Percentiles rank a stretch among this genome's conserved stretches.
These are phyloP conservation scores for Bicyclus anynana DNA, from an alignment of 1,140 invertebrate species.

Conservation along the genomic window DNA sequence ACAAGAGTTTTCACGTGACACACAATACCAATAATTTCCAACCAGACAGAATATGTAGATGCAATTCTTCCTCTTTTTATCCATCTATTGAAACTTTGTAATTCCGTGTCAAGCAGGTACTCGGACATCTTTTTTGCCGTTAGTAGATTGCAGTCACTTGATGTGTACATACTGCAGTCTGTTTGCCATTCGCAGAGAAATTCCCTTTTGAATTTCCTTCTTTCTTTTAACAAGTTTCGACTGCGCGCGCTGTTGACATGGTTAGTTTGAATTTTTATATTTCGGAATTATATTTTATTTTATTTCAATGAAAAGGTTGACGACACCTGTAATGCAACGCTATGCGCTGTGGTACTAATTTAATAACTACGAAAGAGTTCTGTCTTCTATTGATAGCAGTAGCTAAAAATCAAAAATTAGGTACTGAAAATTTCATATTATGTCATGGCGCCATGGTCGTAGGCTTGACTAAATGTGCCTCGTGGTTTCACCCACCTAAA, in stretches of 20 bases:
- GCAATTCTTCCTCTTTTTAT: background rate
- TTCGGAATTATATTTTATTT: background rate
- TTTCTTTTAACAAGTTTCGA: background rate
- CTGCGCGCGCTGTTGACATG: background rate
- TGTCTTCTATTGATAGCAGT: no score
- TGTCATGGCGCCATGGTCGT: no score
- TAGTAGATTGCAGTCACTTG: background rate
- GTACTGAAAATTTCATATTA: no score
- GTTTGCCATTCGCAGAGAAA: background rate
- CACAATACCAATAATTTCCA: no score
- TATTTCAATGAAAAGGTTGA: background rate
- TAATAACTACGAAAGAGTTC: no score
- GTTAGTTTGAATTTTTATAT: background rate
- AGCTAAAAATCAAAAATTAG: no score
- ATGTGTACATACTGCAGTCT: background rate
- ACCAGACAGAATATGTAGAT: background rate
- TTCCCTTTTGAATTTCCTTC: background rate
- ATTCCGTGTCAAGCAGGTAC: background rate
- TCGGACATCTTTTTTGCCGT: background rate
- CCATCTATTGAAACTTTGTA: background rate
- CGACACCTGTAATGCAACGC: background rate
- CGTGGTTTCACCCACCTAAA: no score
- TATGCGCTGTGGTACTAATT: no score
- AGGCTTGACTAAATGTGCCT: no score
- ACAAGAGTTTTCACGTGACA: no score